A percentile compares a stretch with the other conserved stretches of the same genome.
Conservation (phyloP, 23 tunicate species). For the Diplosoma virens region DNA sequence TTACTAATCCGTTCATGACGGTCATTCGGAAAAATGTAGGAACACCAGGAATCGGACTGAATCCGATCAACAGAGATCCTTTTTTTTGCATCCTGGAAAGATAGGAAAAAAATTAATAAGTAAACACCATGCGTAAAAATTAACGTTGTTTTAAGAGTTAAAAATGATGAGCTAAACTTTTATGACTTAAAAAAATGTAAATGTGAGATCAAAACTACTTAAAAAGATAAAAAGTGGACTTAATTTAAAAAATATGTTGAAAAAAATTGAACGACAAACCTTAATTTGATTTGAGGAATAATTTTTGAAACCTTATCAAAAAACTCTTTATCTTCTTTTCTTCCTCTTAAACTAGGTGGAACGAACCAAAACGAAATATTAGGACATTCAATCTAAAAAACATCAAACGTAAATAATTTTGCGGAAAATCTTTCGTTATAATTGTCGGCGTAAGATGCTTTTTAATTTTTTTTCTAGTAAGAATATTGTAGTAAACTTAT, state of each 20-base stretch:
- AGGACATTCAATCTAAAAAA: constrained; percentile 42
- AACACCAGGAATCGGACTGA: constrained; percentile 36
- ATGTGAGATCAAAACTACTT: no score
- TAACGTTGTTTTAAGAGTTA: no score
- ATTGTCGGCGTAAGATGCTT: no score
- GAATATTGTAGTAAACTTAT: no score
- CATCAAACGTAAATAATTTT: background rate
- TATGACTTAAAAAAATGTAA: no score
- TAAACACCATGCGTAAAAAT: no score
- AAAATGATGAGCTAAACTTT: no score
- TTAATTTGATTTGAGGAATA: constrained; percentile 48
- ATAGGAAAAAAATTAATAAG: no score
- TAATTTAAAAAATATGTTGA: no score
- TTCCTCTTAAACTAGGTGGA: constrained; percentile 57
- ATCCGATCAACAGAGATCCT: constrained; percentile 57
- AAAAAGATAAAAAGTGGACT: no score
- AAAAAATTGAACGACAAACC: constrained; percentile 8
- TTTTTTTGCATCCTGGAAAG: constrained; percentile 76
- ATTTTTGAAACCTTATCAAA: constrained; percentile 40
- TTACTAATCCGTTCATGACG: constrained; percentile 37
- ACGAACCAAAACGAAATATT: constrained; percentile 86
- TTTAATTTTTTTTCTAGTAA: no score
- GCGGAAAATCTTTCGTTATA: no score
- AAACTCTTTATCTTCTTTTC: constrained; percentile 25
- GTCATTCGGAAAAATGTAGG: constrained; percentile 71